A percentile compares a stretch with the other conserved stretches of the same genome.
Evolutionary conservation across 2,888 invertebrate species (phyloP).

Genomic region (Tanypteryx hageni): DNA sequence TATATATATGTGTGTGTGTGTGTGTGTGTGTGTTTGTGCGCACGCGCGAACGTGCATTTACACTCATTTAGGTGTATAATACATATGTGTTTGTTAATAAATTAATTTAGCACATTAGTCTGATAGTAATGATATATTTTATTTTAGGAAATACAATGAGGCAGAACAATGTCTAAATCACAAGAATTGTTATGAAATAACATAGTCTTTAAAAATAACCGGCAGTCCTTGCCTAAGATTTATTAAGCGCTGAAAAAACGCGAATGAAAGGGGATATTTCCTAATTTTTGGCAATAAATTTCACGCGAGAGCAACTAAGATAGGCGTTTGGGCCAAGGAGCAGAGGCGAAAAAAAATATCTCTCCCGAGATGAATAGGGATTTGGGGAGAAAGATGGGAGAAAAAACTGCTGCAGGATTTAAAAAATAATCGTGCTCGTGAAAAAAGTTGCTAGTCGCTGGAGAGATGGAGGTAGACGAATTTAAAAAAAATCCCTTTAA

Average conservation of each 20-base stretch:
- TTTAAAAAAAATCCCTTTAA: too few relatives aligned
- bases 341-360: not conserved
- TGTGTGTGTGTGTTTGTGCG: not conserved
- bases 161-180: too few relatives aligned
- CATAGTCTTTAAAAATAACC: not conserved
- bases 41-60: not conserved
- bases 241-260: not conserved
- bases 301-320: not conserved
- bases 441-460: too few relatives aligned
- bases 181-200: not conserved
- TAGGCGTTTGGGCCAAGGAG: not conserved
- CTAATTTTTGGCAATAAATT: not conserved
- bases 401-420: not conserved
- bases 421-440: not conserved
- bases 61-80: not conserved
- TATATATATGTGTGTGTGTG: not conserved
- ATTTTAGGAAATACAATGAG: too few relatives aligned
- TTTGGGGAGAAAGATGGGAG: not conserved
- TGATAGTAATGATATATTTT: too few relatives aligned
- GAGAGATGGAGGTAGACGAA: too few relatives aligned
- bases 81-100: not conserved
- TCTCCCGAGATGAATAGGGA: not conserved
- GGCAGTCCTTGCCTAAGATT: not conserved
- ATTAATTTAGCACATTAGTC: not conserved
- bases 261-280: not conserved